A percentile compares a stretch with the other conserved stretches of the same genome.
Conservation (phyloP, 1,140 invertebrate species). For the Triops longicaudatus region DNA sequence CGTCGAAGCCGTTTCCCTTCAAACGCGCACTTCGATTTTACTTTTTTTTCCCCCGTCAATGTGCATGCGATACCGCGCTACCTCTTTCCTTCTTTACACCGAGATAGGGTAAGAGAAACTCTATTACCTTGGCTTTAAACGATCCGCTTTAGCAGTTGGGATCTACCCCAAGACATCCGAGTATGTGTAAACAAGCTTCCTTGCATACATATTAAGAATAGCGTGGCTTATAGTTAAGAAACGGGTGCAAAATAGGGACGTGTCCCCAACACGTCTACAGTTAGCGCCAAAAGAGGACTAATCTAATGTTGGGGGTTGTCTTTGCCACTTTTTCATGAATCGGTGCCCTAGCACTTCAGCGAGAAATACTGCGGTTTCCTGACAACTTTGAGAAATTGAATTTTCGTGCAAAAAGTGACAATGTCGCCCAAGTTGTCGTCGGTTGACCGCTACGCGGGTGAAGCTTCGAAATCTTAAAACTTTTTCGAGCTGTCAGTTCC, state of each 20-base stretch:
- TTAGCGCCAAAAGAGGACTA: no score
- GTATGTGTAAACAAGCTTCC: background rate
- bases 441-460: background rate
- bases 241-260: no score
- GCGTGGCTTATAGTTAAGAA: background rate
- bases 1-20: background rate
- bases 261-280: no score
- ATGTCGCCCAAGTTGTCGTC: background rate
- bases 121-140: background rate
- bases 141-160: background rate
- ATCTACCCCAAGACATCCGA: background rate
- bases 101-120: background rate
- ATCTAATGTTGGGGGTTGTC: no score
- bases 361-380: no score
- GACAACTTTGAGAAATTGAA: background rate
- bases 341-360: no score
- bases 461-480: background rate
- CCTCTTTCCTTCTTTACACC: background rate
- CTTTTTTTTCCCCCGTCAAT: background rate
- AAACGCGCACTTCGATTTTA: background rate
- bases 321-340: no score
- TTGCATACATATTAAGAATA: background rate
- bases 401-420: background rate
- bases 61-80: background rate
- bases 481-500: background rate